Base-by-base conservation (phyloP, 1,140 invertebrate genomes). In the Drosophila albomicans region DNA sequence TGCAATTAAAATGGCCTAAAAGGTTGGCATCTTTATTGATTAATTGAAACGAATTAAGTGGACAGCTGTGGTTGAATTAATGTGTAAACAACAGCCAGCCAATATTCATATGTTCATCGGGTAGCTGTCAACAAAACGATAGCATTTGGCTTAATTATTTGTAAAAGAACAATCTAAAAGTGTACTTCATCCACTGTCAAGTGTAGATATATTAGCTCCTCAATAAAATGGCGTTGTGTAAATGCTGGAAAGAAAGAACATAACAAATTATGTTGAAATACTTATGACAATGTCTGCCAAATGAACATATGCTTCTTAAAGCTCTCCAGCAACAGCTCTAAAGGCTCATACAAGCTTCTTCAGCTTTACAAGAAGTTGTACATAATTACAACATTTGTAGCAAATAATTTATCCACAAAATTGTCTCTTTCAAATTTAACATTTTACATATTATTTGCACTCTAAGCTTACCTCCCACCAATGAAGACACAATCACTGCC, bases 1-100 rank as follows among this genome's bases (percentile, higher is more conserved):
- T 13, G 30, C 32, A 65, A 65, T 65, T 65, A 45, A 65, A 52
- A 54, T 35, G 20, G 25, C 5, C 35, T 45, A 16, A 65, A 45
- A 48, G 49, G 52, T 28, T 67, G 56, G 15, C 64, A 25, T 11
- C 20, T 52, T 64, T 54, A 52, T 65, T 54, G 62, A 65, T 54
- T 25, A 65, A 65, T 65, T 65, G 35, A 54, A 54, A 32, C n/a
- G 49, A 43, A 65, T 65, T 43, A 54, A 54, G 35, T 43, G 32
- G 25, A 54, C 46, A 67, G 28, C 13, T 64, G 20, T 30, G 25
- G 20, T 25, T 10, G 35, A 64, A 52, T 38, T 54, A 38, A 54
- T 54, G 49, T 54, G 16, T 28, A 64, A 43, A 16, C 25, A 54
- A 11, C 28, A 25, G 35, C 8, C 32, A 32, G 7, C 32, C 32